A percentile compares a stretch with the other conserved stretches of the same genome.
phyloP scores from a whole-genome alignment of 1,140 invertebrate species.

The Drosophila paulistorum region DNA sequence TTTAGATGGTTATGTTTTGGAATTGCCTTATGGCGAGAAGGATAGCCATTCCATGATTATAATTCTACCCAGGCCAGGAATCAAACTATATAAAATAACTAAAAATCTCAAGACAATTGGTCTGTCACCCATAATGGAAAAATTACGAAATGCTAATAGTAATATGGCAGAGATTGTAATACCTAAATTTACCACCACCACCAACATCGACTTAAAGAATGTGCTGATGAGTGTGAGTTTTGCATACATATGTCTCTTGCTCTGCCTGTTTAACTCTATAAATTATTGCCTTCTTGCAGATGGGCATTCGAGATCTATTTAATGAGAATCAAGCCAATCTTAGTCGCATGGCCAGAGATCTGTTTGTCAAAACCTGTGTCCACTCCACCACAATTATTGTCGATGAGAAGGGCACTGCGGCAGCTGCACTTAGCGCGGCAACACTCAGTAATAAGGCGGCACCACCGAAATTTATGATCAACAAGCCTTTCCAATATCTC shows the following conservation, averaged over 20 bases:
- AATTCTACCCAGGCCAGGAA: slow-evolving; percentile 65
- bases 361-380: slow-evolving; percentile 85
- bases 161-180: slow-evolving; percentile 87
- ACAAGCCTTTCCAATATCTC: slow-evolving; percentile 86
- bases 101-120: slow-evolving; percentile 84
- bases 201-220: slow-evolving; percentile 86
- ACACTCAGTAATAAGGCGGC: slow-evolving; percentile 85
- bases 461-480: slow-evolving; percentile 85
- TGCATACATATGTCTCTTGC: background rate
- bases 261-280: background rate
- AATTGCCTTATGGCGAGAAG: slow-evolving; percentile 88
- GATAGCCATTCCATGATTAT: slow-evolving; percentile 69
- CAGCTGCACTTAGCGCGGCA: slow-evolving; percentile 86
- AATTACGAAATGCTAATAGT: slow-evolving; percentile 33
- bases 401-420: slow-evolving; percentile 91
- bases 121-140: slow-evolving; percentile 84
- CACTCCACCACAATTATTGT: slow-evolving; percentile 93
- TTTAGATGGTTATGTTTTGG: slow-evolving; percentile 87
- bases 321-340: slow-evolving; percentile 85
- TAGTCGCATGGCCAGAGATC: slow-evolving; percentile 85
- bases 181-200: slow-evolving; percentile 89
- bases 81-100: slow-evolving; percentile 84
- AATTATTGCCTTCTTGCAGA: slow-evolving; percentile 67
- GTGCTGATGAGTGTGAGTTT: slow-evolving; percentile 84
- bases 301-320: slow-evolving; percentile 90